Percentiles rank a stretch among this genome's conserved stretches.
phyloP scores from a whole-genome alignment of 2,888 invertebrate species.

The Rhogogaster chlorosoma region DNA sequence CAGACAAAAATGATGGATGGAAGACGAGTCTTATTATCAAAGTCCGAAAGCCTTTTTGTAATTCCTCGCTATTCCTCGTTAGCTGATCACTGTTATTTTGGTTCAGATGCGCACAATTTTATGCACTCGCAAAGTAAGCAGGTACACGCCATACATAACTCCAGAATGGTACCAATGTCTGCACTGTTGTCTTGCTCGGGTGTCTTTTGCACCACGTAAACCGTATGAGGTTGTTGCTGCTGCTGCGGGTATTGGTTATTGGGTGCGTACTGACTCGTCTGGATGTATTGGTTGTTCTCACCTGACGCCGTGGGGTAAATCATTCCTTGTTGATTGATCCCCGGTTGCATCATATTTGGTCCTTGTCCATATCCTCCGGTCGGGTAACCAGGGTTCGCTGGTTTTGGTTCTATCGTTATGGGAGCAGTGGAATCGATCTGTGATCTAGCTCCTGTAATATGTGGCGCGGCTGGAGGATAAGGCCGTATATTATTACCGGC shows the following conservation, averaged over 20 bases:
- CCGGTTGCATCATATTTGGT: neutral
- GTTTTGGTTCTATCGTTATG: conserved; percentile 1
- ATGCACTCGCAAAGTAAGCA: conserved; percentile 5
- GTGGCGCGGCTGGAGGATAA: conserved; percentile 1
- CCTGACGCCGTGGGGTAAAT: neutral
- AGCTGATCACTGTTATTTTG: neutral
- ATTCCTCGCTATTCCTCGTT: neutral
- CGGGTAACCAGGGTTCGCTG: neutral
- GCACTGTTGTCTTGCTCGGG: neutral
- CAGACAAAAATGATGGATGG: neutral
- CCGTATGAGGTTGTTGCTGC: neutral
- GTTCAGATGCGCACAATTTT: neutral
- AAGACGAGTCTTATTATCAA: neutral
- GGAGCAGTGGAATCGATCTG: conserved; percentile 21
- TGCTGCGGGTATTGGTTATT: conserved; percentile 3
- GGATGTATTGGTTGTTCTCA: neutral
- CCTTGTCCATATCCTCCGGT: neutral
- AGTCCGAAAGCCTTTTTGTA: neutral
- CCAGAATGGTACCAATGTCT: neutral
- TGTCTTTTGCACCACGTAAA: conserved; percentile 26
- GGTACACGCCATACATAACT: neutral
- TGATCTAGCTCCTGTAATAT: neutral
- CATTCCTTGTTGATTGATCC: neutral
- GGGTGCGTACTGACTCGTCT: neutral
- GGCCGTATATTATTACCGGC: neutral